These are phyloP conservation scores for Myripristis jacobus DNA, from an alignment of 2,797 vertebrate species.

Conservation along the genomic window DNA sequence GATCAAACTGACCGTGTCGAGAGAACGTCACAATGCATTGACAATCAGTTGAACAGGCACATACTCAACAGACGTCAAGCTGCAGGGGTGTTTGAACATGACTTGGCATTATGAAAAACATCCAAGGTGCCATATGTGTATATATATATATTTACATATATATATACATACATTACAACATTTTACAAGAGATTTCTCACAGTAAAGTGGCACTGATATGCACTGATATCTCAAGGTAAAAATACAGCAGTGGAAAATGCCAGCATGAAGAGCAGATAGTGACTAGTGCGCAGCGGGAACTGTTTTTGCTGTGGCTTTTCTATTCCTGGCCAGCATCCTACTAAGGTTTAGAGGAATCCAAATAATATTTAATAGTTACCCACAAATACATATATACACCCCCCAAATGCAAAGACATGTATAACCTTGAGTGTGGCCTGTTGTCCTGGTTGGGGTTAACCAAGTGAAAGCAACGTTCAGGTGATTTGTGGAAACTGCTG, in stretches of 20 bases:
- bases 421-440: constrained; percentile 6
- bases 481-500: neutral
- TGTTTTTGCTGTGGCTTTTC: constrained; percentile 19
- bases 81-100: constrained; percentile 28
- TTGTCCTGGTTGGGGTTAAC: neutral
- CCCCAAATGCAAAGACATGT: constrained; percentile 9
- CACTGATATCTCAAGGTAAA: constrained; percentile 9
- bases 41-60: constrained; percentile 85
- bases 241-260: neutral
- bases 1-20: constrained; percentile 48
- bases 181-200: constrained; percentile 14
- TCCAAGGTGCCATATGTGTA: constrained; percentile 4
- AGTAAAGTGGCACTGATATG: constrained; percentile 20
- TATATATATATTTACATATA: neutral
- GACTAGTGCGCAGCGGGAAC: neutral
- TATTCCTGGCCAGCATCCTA: constrained; percentile 1
- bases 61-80: constrained; percentile 41
- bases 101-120: neutral
- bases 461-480: neutral
- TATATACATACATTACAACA: neutral
- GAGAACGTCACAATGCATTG: constrained; percentile 75
- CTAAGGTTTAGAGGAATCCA: constrained; percentile 1
- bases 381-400: neutral
- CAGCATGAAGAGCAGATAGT: neutral
- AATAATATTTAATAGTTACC: constrained; percentile 12